Evolutionary conservation across 2,113 vertebrate species (phyloP), one percentile per base, ranked within the genome.

Genomic region (Eudyptes chrysolophus): DNA sequence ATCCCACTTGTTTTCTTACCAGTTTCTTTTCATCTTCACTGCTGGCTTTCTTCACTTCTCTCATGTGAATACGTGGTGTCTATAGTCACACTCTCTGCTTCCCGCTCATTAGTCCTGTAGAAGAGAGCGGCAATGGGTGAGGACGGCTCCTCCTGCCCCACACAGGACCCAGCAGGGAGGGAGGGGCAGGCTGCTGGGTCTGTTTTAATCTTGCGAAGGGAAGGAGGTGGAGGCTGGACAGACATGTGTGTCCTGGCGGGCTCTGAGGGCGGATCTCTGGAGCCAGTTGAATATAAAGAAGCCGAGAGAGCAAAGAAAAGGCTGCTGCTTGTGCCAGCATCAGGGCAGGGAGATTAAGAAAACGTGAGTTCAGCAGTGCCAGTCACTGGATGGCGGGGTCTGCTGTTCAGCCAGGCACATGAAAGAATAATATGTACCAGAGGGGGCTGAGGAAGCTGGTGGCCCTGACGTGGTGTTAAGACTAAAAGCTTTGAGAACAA

Each of bases 1-100:
- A 75, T 88, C 92, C 81, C 75, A 74, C n/a, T 95, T 81, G 54
- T 87, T 95, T 68, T 96, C 98, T 98, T 99, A 98, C 98, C 98
- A 97, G 94, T 89, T 84, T 64, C 54, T 96, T 97, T 97, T 98
- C 98, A 98, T 98, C 89, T 95, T 98, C 82, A 11, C 60, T 60
- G 74, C 22, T 71, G 68, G 32, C 83, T 95, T 95, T 94, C 90
- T 93, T 90, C 76, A 30, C 49, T 88, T 71, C 90, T 96, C 84
- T 96, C 86, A 72, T 90, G 86, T 93, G 95, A 90, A 60, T 69
- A 11, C 0, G 18, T 58, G 66, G 64, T 34, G 48, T 22, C 5
- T 84, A 30, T 18, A 17, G 40, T 93, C 93, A 95, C 64, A 36
- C 32, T 30, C 64, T 66, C 46, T 46, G 55, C 68, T 48, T 77